These are phyloP conservation scores for Machaerirhynchus nigripectus DNA, from an alignment of 2,113 vertebrate genomes.

Conservation along the genomic window DNA sequence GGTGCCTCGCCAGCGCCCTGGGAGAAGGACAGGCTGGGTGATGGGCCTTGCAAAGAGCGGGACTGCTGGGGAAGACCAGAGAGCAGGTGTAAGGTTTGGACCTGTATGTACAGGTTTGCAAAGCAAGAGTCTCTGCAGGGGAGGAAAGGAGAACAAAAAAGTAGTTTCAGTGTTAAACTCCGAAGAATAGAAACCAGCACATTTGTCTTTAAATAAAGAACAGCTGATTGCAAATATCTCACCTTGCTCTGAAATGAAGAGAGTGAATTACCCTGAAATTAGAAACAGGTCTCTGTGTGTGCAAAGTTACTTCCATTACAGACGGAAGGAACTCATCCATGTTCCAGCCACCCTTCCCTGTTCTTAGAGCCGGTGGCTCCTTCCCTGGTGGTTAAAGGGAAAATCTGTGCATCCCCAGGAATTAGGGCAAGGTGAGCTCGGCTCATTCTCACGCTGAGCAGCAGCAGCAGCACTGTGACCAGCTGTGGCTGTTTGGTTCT, in stretches of 20 bases:
- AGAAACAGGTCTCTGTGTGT: background rate
- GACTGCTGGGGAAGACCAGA: accelerated
- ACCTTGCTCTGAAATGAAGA: background rate
- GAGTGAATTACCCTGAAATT: background rate
- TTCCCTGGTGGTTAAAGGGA: background rate
- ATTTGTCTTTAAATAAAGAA: background rate
- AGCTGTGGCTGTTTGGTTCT: background rate
- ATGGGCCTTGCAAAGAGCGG: background rate
- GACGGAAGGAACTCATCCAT: background rate
- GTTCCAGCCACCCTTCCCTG: background rate
- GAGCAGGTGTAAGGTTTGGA: background rate
- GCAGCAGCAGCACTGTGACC: background rate
- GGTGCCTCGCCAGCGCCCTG: accelerated
- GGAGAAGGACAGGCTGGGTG: background rate
- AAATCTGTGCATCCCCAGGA: background rate
- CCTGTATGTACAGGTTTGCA: background rate
- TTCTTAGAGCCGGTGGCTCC: background rate
- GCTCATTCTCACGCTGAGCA: background rate
- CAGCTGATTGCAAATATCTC: background rate
- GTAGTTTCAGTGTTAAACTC: background rate
- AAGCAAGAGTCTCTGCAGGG: background rate
- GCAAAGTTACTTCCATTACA: background rate
- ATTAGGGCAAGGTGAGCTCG: accelerated
- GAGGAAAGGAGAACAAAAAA: background rate
- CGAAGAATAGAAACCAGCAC: accelerated